Base-by-base conservation (phyloP, 2,797 vertebrate species). In the Simalia tracyae region DNA sequence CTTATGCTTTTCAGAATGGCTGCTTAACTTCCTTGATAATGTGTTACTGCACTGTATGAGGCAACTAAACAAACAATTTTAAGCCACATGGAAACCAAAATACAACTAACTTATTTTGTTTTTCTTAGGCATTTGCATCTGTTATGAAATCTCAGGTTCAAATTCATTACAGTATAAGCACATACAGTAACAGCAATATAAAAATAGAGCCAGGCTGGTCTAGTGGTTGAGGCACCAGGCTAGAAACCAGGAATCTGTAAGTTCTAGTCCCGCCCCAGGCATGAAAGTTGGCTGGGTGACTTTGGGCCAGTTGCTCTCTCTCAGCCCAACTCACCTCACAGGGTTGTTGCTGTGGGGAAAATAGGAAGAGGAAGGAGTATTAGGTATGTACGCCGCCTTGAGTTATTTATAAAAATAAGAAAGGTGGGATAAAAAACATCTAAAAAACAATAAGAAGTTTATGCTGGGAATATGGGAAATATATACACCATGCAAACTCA, bases 401-500 rank as follows among this genome's bases (percentile, higher is more conserved):
- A 42, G 42, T 42, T 42, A 42, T 42, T 42, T 42, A 42, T 42
- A 42, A 42, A 42, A 42, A 42, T 42, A 42, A 42, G 42, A 42
- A 42, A 3, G 42, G 42, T 42, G 42, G 42, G 42, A 42, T 42
- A 42, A 42, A 42, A 42, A 42, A 42, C 42, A 42, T 42, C 42
- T 42, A 42, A 42, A 42, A 42, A 42, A 90, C 92, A 50, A 90
- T 17, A 2, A 95, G 66, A 42, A 7, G 0, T 57, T 24, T 12
- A 19, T 90, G 87, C 59, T 5, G 26, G 72, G 64, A 86, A 95
- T 93, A 57, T 11, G 2, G 81, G 46, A 84, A 94, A 60, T 22
- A 88, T 1, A 72, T 0, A 54, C 1, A 26, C 17, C 72, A 26
- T 31, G 66, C 28, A 94, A 94, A 87, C 90, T 94, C 94, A 26